These are phyloP conservation scores for Liolophura sinensis DNA, from an alignment of 1,140 invertebrate species.

Conservation along the genomic window DNA sequence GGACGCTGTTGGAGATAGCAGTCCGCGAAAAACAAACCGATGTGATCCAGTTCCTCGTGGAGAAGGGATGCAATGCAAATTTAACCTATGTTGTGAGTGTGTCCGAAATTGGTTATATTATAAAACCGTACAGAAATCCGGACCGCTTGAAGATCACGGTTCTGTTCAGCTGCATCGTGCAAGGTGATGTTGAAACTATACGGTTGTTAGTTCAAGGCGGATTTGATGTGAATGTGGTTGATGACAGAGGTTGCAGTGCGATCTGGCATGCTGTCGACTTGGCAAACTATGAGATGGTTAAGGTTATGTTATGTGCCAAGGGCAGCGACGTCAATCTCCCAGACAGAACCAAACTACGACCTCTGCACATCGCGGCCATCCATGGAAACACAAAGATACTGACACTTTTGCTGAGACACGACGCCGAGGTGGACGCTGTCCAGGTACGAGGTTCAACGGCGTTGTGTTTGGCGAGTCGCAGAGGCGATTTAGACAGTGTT, in stretches of 20 bases:
- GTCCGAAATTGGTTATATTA: slow-evolving; percentile 24
- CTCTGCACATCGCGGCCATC: slow-evolving; percentile 42
- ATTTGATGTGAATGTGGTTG: slow-evolving; percentile 39
- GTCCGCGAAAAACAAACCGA: slow-evolving; percentile 23
- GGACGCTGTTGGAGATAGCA: slow-evolving; percentile 35
- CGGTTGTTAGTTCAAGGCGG: slow-evolving; percentile 34
- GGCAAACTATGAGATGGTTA: slow-evolving; percentile 41
- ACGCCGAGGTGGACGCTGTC: slow-evolving; percentile 35
- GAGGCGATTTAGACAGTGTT: slow-evolving; percentile 29
- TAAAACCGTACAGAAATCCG: slow-evolving; percentile 33
- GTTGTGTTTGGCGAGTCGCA: slow-evolving; percentile 34
- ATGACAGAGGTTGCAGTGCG: slow-evolving; percentile 40
- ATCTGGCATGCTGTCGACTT: slow-evolving; percentile 45
- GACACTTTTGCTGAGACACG: slow-evolving; percentile 33
- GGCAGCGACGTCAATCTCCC: slow-evolving; percentile 33
- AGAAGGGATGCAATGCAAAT: slow-evolving; percentile 31
- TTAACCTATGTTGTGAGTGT: slow-evolving; percentile 40
- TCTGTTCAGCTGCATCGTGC: slow-evolving; percentile 37
- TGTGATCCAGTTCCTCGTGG: slow-evolving; percentile 25
- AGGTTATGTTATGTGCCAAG: slow-evolving; percentile 20
- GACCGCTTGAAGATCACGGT: slow-evolving; percentile 35
- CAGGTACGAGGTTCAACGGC: slow-evolving; percentile 42
- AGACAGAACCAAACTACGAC: slow-evolving; percentile 31
- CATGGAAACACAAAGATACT: slow-evolving; percentile 38
- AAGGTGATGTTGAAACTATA: slow-evolving; percentile 32